phyloP scores from a whole-genome alignment of 2,113 vertebrate genomes.

The Corydoras sp. region DNA sequence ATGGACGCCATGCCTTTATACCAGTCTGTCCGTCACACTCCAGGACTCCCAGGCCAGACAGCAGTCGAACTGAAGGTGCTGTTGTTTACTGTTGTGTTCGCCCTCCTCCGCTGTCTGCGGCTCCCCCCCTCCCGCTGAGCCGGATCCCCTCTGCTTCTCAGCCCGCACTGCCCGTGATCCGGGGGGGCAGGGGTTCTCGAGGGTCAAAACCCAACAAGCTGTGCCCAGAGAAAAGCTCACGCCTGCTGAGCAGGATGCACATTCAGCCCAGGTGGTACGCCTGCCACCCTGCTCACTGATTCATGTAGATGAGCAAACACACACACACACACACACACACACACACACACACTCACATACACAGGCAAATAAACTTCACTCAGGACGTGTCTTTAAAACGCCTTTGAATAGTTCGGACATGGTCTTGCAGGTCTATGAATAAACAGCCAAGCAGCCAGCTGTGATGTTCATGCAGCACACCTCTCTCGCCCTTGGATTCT shows the following conservation, averaged over 20 bases:
- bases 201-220: slow-evolving; percentile 67
- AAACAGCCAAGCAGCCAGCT: slow-evolving; percentile 37
- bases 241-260: slow-evolving; percentile 33
- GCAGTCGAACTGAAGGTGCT: slow-evolving; percentile 62
- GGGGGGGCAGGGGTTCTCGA: slow-evolving; percentile 30
- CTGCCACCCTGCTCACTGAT: slow-evolving; percentile 53
- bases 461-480: slow-evolving; percentile 27
- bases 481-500: slow-evolving; percentile 37
- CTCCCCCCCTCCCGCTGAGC: slow-evolving; percentile 46
- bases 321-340: slow-evolving; percentile 18
- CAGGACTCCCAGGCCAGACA: slow-evolving; percentile 54
- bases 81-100: slow-evolving; percentile 58
- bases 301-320: slow-evolving; percentile 34
- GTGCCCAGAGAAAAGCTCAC: slow-evolving; percentile 50
- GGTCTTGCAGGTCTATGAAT: slow-evolving; percentile 38
- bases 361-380: slow-evolving; percentile 49
- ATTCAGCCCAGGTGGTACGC: slow-evolving; percentile 57
- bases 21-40: slow-evolving; percentile 54
- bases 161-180: slow-evolving; percentile 46
- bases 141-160: slow-evolving; percentile 47
- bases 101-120: slow-evolving; percentile 45
- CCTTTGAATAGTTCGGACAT: slow-evolving; percentile 53
- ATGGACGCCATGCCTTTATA: slow-evolving; percentile 46
- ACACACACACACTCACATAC: slow-evolving; percentile 19
- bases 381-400: slow-evolving; percentile 58